Conservation (phyloP, 2,113 vertebrate genomes). For the Silurus asotus region DNA sequence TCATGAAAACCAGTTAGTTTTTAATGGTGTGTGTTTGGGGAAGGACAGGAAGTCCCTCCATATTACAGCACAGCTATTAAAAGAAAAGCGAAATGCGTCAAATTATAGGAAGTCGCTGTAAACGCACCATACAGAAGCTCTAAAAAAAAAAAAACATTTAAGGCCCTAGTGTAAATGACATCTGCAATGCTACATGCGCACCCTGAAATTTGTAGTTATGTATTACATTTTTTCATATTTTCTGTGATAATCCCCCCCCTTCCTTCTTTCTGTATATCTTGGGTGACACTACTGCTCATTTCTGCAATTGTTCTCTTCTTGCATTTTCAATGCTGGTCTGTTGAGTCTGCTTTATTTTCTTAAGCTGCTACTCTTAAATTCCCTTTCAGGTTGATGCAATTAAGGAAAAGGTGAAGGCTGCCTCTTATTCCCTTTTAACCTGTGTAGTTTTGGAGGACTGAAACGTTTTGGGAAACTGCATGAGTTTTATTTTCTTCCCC, state of each 20-base stretch:
- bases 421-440: constrained; percentile 88
- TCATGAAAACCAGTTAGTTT: not conserved
- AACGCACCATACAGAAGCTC: no score
- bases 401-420: constrained; percentile 99
- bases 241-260: constrained; percentile 26
- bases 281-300: constrained; percentile 70
- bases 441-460: constrained; percentile 92
- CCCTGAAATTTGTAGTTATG: not conserved
- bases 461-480: constrained; percentile 94
- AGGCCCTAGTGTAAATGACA: not conserved
- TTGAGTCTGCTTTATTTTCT: constrained; percentile 76
- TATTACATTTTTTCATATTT: constrained; percentile 30
- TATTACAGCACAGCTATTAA: not conserved
- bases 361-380: constrained; percentile 99
- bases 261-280: constrained; percentile 42
- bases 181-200: not conserved
- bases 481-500: constrained; percentile 80
- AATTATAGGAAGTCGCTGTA: not conserved
- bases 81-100: not conserved
- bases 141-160: not conserved
- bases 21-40: not conserved
- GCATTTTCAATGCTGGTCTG: constrained; percentile 78
- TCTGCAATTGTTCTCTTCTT: constrained; percentile 78
- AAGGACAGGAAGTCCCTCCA: not conserved
- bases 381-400: constrained; percentile 99